Evolutionary conservation across 2,113 vertebrate genomes (phyloP).

Genomic region (Sarotherodon lohbergeri): DNA sequence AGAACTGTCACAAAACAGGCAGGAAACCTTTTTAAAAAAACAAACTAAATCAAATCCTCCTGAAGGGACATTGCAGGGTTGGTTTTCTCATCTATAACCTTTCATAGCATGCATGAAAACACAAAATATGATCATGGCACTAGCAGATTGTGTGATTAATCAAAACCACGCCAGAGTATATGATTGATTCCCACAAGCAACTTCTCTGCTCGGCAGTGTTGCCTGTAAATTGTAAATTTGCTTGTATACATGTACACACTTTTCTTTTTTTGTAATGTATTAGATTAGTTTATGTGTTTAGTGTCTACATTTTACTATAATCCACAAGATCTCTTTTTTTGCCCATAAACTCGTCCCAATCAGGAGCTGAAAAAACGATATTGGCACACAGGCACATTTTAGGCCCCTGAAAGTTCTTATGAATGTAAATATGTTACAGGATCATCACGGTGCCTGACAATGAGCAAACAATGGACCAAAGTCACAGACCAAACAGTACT

Average conservation of each 20-base stretch:
- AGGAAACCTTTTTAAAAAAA: not conserved
- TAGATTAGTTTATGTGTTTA: not conserved
- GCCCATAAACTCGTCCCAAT: not conserved
- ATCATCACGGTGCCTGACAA: not conserved
- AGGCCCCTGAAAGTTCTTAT: not conserved
- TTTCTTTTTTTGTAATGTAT: not conserved
- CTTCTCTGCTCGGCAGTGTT: not conserved
- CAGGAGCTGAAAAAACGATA: not conserved
- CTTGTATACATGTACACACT: not conserved
- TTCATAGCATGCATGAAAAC: not conserved
- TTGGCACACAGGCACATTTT: not conserved
- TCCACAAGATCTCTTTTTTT: not conserved
- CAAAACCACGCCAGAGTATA: not conserved
- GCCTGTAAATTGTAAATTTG: not conserved
- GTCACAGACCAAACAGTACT: not conserved
- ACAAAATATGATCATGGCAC: not conserved
- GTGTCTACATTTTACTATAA: not conserved
- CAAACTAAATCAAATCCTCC: not conserved
- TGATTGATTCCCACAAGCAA: not conserved
- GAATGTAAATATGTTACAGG: not conserved
- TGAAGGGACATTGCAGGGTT: not conserved
- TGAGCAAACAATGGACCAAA: not conserved
- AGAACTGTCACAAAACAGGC: not conserved
- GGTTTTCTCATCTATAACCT: not conserved
- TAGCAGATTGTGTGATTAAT: not conserved